Evolutionary conservation across 2,888 invertebrate genomes (phyloP).

Genomic region (Drosophila vallismaia): DNA sequence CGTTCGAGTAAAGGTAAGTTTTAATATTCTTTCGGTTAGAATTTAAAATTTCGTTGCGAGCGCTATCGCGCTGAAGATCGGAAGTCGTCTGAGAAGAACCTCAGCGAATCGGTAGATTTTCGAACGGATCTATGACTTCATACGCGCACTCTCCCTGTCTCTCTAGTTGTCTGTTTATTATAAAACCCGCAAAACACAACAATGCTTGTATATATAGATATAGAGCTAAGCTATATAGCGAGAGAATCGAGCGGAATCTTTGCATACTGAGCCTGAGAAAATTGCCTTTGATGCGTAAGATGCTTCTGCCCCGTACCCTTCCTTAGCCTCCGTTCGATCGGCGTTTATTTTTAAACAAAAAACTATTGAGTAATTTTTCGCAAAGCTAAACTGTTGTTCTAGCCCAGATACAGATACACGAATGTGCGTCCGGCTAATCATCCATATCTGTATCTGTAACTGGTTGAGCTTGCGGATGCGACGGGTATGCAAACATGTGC

Average conservation of each 20-base stretch:
- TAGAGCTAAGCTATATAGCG: constrained; percentile 11
- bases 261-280: constrained; percentile 64
- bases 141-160: constrained; percentile 45
- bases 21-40: constrained; percentile 35
- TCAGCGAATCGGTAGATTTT: constrained; percentile 41
- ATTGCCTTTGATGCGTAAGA: constrained; percentile 65
- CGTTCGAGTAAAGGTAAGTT: constrained; percentile 19
- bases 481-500: constrained; percentile 43
- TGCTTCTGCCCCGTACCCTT: constrained; percentile 12
- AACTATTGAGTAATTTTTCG: constrained; percentile 62
- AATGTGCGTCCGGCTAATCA: constrained; percentile 63
- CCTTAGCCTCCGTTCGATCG: constrained; percentile 44
- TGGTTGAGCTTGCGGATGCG: not conserved
- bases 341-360: constrained; percentile 70
- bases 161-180: constrained; percentile 62
- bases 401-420: constrained; percentile 63
- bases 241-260: constrained; percentile 34
- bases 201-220: constrained; percentile 35
- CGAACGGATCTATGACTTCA: constrained; percentile 66
- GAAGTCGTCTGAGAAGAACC: constrained; percentile 74
- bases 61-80: constrained; percentile 72
- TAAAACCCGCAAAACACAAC: constrained; percentile 63
- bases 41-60: constrained; percentile 43
- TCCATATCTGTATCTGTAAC: not conserved
- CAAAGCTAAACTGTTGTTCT: constrained; percentile 53